Evolutionary conservation across 2,888 invertebrate genomes (phyloP).

Genomic region (Tipula confusa): DNA sequence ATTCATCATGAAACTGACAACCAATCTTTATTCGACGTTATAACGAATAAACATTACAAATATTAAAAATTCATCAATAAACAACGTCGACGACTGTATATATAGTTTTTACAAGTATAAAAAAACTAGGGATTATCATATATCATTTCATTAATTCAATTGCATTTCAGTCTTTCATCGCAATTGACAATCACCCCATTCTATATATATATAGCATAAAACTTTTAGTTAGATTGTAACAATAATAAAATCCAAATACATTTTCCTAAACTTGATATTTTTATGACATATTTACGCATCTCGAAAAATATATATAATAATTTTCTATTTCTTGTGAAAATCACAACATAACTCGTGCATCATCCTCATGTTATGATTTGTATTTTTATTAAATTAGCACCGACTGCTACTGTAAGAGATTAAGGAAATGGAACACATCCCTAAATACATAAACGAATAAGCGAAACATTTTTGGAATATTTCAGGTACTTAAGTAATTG

Average conservation of each 20-base stretch:
- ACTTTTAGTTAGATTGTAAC: neutral
- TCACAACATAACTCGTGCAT: neutral
- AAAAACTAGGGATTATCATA: slow-evolving; percentile 5
- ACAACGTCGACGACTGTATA: neutral
- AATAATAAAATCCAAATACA: neutral
- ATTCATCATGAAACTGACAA: neutral
- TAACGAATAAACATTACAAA: neutral
- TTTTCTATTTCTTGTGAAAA: neutral
- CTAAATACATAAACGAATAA: too few species aligned
- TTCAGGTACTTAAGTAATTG: too few species aligned
- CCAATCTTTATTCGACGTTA: neutral
- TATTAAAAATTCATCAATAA: neutral
- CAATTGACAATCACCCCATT: neutral
- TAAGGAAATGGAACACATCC: too few species aligned
- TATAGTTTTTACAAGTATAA: neutral
- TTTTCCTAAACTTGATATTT: slow-evolving; percentile 14
- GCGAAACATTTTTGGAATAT: too few species aligned
- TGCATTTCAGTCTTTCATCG: slow-evolving; percentile 25
- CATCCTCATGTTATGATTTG: neutral
- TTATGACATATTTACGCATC: slow-evolving; percentile 29
- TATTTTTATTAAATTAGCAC: too few species aligned
- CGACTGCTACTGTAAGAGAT: too few species aligned
- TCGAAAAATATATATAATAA: neutral
- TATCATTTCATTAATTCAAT: slow-evolving; percentile 30
- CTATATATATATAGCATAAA: neutral